Evolutionary conservation across 2,113 vertebrate genomes (phyloP).

Genomic region (Pteropus alecto): DNA sequence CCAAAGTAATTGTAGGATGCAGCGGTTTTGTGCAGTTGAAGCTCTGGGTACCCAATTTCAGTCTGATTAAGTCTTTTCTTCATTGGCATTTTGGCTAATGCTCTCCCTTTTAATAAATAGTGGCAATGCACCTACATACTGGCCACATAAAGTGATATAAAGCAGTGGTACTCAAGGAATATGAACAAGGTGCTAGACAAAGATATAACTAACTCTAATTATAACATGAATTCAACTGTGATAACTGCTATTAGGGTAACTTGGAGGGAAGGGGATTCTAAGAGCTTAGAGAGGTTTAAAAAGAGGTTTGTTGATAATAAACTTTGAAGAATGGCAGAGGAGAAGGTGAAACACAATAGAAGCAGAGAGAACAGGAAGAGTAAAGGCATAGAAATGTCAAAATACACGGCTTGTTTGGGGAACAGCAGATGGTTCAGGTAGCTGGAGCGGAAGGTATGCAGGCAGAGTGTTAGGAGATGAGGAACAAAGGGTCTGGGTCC

Average conservation of each 20-base stretch:
- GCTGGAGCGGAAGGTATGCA: not conserved
- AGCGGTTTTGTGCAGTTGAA: not conserved
- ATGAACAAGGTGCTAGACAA: not conserved
- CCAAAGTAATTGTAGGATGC: not conserved
- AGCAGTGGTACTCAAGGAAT: not conserved
- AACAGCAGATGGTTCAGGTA: not conserved
- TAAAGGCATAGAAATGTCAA: not conserved
- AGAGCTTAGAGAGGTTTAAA: not conserved
- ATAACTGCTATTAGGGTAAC: not conserved
- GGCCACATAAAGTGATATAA: not conserved
- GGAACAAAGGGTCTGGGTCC: not conserved
- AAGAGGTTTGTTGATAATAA: not conserved
- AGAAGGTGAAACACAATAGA: not conserved
- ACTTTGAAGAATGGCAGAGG: not conserved
- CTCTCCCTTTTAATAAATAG: not conserved
- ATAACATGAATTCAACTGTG: not conserved
- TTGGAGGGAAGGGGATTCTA: not conserved
- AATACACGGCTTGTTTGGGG: not conserved
- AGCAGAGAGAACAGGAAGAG: not conserved
- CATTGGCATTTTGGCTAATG: not conserved
- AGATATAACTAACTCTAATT: not conserved
- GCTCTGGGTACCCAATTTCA: not conserved
- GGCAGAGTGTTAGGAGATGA: not conserved
- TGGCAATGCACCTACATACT: not conserved
- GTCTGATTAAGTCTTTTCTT: not conserved